phyloP scores from a whole-genome alignment of 2,113 vertebrate species.

The Entomyzon cyanotis region DNA sequence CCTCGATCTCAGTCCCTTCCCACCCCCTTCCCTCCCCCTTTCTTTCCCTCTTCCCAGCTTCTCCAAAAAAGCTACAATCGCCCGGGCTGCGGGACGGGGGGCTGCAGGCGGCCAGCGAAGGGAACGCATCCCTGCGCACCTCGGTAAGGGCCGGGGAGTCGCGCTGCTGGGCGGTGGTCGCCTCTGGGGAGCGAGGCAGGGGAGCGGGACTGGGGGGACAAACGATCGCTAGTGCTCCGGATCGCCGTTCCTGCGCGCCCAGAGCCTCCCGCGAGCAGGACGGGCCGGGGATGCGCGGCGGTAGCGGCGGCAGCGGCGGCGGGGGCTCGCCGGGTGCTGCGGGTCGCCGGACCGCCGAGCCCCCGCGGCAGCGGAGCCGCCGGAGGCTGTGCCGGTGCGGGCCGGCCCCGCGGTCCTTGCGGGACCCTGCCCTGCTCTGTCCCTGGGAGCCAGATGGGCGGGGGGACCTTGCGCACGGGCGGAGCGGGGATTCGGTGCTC shows the following conservation, averaged over 20 bases:
- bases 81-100: slow-evolving; percentile 11
- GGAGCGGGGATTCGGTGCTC: background rate
- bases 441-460: background rate
- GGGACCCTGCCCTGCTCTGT: background rate
- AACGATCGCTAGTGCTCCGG: background rate
- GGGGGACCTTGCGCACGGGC: background rate
- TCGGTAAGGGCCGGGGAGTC: slow-evolving; percentile 16
- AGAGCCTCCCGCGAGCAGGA: background rate
- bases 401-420: background rate
- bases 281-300: background rate
- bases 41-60: slow-evolving; percentile 38
- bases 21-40: slow-evolving; percentile 14
- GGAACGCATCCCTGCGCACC: background rate
- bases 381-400: background rate
- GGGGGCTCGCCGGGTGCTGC: background rate
- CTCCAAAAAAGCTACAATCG: slow-evolving; percentile 9
- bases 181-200: background rate
- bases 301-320: background rate
- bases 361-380: background rate
- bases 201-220: background rate
- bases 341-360: background rate
- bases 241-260: background rate
- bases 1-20: slow-evolving; percentile 10
- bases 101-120: background rate
- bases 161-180: background rate